Conservation (phyloP, 2,888 invertebrate genomes). For the Yponomeuta malinellus region DNA sequence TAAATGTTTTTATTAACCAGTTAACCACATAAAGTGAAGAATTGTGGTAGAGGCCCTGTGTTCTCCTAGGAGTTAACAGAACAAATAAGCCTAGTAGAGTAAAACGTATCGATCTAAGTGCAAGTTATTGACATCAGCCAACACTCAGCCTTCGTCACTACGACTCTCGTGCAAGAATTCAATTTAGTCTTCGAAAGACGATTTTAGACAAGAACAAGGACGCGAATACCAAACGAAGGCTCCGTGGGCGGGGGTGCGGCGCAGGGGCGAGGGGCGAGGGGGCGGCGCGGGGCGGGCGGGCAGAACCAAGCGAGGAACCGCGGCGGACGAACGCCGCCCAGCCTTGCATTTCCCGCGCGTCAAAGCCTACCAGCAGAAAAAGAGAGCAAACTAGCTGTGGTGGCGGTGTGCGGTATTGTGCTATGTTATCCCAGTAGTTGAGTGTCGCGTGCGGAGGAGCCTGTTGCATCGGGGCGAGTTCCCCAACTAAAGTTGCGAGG, state of each 20-base stretch:
- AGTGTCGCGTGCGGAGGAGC: conserved; percentile 35
- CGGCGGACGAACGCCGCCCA: conserved; percentile 64
- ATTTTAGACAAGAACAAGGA: conserved; percentile 67
- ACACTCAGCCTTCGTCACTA: background rate
- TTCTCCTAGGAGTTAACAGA: background rate
- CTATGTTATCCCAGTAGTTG: conserved; percentile 39
- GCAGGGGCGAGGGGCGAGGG: conserved; percentile 32
- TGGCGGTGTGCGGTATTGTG: background rate
- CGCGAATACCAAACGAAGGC: conserved; percentile 61
- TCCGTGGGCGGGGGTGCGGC: conserved; percentile 30
- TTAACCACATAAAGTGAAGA: too few relatives aligned
- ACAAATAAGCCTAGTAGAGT: background rate
- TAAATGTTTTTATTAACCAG: too few relatives aligned
- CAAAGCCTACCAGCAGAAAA: conserved; percentile 14
- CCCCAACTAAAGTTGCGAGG: conserved; percentile 25
- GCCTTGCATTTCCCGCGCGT: conserved; percentile 26
- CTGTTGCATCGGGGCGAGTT: conserved; percentile 45
- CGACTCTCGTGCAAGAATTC: conserved; percentile 34
- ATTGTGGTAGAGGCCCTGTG: too few relatives aligned
- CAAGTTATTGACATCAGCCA: background rate
- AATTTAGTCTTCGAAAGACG: conserved; percentile 56
- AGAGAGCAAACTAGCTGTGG: conserved; percentile 21
- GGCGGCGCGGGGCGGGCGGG: conserved; percentile 25
- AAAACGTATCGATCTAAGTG: background rate
- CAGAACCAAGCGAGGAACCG: conserved; percentile 62